These are phyloP conservation scores for Drosophila nannoptera DNA, from an alignment of 1,140 invertebrate species.

Conservation along the genomic window DNA sequence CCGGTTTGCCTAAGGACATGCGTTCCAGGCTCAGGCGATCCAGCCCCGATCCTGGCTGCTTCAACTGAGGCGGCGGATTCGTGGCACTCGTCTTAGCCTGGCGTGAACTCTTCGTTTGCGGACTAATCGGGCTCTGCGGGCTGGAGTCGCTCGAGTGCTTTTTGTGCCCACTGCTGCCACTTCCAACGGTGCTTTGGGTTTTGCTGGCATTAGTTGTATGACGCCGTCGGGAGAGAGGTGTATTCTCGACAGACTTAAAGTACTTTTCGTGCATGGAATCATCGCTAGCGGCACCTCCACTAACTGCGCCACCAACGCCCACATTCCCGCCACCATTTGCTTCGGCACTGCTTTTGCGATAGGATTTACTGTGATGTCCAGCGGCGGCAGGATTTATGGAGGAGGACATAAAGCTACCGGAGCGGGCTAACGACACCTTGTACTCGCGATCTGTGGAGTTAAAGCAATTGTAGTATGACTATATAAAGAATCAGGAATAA, in stretches of 20 bases:
- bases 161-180: slow-evolving; percentile 68
- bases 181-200: slow-evolving; percentile 64
- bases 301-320: slow-evolving; percentile 60
- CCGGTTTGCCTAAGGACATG: slow-evolving; percentile 58
- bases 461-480: not conserved
- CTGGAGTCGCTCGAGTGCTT: slow-evolving; percentile 79
- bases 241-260: slow-evolving; percentile 84
- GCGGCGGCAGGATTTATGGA: slow-evolving; percentile 78
- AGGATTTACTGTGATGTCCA: slow-evolving; percentile 72
- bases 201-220: slow-evolving; percentile 70
- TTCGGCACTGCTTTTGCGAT: slow-evolving; percentile 78
- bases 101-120: slow-evolving; percentile 68
- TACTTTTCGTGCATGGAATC: slow-evolving; percentile 92
- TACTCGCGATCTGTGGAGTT: slow-evolving; percentile 60
- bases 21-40: slow-evolving; percentile 67
- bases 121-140: slow-evolving; percentile 78
- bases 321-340: slow-evolving; percentile 78
- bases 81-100: slow-evolving; percentile 68
- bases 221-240: slow-evolving; percentile 81
- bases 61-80: slow-evolving; percentile 58
- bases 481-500: too few species aligned
- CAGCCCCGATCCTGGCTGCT: slow-evolving; percentile 57
- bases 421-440: slow-evolving; percentile 81
- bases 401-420: slow-evolving; percentile 87
- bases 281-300: slow-evolving; percentile 81